Percentiles rank a stretch among this genome's conserved stretches.
Conservation (phyloP, 2,113 vertebrate genomes). For the Thalassoma bifasciatum region DNA sequence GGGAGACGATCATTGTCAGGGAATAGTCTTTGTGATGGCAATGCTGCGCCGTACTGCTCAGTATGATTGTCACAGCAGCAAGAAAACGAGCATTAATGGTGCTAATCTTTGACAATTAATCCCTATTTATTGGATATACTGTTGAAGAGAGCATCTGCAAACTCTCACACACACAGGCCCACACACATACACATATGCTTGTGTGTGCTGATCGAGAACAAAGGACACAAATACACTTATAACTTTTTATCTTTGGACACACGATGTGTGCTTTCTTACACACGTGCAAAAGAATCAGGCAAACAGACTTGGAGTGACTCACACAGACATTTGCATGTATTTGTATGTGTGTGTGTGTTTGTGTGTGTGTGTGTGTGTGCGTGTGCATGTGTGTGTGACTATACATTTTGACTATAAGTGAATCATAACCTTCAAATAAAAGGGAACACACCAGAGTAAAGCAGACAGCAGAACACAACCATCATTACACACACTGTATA, state of each 20-base stretch:
- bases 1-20: conserved; percentile 37
- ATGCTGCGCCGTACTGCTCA: conserved; percentile 28
- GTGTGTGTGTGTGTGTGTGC: too few relatives aligned
- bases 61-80: conserved; percentile 33
- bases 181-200: conserved; percentile 1
- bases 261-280: not conserved
- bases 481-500: conserved; percentile 9
- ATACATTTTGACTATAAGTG: conserved; percentile 1
- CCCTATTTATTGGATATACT: conserved; percentile 43
- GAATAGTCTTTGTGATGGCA: conserved; percentile 54
- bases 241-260: conserved; percentile 18
- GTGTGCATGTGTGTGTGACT: too few relatives aligned
- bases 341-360: not conserved
- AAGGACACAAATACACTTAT: not conserved
- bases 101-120: conserved; percentile 69
- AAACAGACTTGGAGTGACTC: conserved; percentile 14
- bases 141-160: conserved; percentile 28
- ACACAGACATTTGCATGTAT: not conserved
- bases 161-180: not conserved
- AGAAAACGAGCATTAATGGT: conserved; percentile 51
- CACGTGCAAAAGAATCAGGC: not conserved
- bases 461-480: not conserved
- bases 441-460: not conserved
- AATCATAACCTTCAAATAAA: conserved; percentile 36
- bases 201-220: not conserved